These are phyloP conservation scores for Noturus placidus DNA, from an alignment of 2,113 vertebrate genomes.

Conservation along the genomic window DNA sequence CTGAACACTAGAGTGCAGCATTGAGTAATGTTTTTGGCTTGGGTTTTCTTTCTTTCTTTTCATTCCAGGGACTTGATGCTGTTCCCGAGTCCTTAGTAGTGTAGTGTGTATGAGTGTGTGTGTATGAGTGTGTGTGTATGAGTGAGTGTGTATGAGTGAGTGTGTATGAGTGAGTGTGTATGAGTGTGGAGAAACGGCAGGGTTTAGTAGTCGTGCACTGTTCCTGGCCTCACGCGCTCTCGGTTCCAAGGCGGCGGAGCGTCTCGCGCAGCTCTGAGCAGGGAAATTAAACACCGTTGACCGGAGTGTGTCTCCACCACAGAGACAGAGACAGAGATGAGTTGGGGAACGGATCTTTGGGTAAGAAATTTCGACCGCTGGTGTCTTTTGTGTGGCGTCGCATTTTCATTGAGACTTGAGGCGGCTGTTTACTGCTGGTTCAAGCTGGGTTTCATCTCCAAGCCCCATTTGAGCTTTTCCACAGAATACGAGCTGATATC, in stretches of 20 bases:
- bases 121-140: neutral
- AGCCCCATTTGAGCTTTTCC: neutral
- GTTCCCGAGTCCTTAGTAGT: neutral
- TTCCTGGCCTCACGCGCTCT: slow-evolving; percentile 42
- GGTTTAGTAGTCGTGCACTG: slow-evolving; percentile 22
- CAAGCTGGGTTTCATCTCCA: neutral
- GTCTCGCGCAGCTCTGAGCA: slow-evolving; percentile 33
- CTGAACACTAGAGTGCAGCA: slow-evolving; percentile 26
- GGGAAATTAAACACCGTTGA: slow-evolving; percentile 25
- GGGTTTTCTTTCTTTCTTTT: neutral
- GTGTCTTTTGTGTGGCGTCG: slow-evolving; percentile 32
- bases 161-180: neutral
- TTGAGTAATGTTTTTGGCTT: neutral
- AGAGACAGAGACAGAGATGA: slow-evolving; percentile 48
- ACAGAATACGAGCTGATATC: neutral
- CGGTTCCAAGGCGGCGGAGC: slow-evolving; percentile 46
- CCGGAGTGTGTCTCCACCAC: slow-evolving; percentile 26
- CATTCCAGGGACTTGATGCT: neutral
- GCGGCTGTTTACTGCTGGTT: slow-evolving; percentile 22
- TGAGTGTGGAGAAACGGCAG: slow-evolving; percentile 29
- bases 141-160: too few species aligned
- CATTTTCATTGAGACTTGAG: neutral
- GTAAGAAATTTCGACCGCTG: slow-evolving; percentile 42
- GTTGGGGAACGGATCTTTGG: slow-evolving; percentile 64
- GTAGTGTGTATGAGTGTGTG: neutral